Conservation (phyloP, 2,113 vertebrate species). For the Gracilinanus agilis region DNA sequence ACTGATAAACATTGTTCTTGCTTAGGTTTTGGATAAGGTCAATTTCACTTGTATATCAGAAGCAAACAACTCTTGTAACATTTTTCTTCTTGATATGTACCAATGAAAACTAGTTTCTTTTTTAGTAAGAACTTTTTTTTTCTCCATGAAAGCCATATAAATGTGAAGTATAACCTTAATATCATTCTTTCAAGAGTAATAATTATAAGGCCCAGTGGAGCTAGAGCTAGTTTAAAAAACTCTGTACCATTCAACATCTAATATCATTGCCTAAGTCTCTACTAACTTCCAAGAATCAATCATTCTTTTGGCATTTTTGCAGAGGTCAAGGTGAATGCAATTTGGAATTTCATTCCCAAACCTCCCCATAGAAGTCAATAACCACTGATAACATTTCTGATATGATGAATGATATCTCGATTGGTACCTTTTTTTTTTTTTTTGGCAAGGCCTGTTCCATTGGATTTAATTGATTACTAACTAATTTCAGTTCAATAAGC, state of each 20-base stretch:
- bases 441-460: slow-evolving; percentile 30
- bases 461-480: slow-evolving; percentile 37
- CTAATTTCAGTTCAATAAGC: not conserved
- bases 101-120: slow-evolving; percentile 45
- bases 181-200: slow-evolving; percentile 52
- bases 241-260: not conserved
- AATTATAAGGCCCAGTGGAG: not conserved
- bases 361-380: slow-evolving; percentile 67
- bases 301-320: slow-evolving; percentile 30
- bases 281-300: not conserved
- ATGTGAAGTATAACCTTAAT: slow-evolving; percentile 38
- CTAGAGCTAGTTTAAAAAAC: not conserved
- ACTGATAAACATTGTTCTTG: slow-evolving; percentile 23
- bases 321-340: not conserved
- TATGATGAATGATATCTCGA: slow-evolving; percentile 25
- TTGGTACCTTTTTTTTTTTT: slow-evolving; percentile 41
- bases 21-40: not conserved
- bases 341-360: slow-evolving; percentile 6
- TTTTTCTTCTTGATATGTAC: slow-evolving; percentile 50
- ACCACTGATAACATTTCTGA: not conserved
- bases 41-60: not conserved
- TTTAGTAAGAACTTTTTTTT: slow-evolving; percentile 41
- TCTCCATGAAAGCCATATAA: not conserved
- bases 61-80: not conserved
- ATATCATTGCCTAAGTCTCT: not conserved